These are phyloP conservation scores for Geodia barretti DNA, from an alignment of 37 sponge, comb jelly and placozoan genomes.

Conservation along the genomic window DNA sequence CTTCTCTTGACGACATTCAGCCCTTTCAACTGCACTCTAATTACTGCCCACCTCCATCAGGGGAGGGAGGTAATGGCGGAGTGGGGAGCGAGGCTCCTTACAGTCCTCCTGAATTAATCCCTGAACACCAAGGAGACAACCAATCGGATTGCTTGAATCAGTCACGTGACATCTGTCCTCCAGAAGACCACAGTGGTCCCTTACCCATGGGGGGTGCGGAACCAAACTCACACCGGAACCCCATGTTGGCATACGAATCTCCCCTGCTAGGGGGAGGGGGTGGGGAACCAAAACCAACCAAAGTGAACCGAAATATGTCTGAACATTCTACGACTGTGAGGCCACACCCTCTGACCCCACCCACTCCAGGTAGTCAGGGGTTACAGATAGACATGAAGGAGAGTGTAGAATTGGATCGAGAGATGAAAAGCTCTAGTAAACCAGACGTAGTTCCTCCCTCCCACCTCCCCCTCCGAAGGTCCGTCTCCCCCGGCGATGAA, in stretches of 20 bases:
- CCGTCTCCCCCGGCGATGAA: not conserved
- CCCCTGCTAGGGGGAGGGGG: no score
- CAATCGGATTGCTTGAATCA: not conserved
- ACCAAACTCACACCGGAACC: not conserved
- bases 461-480: not conserved
- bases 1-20: not conserved
- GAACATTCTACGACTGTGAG: no score
- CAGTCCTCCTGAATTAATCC: conserved; percentile 36
- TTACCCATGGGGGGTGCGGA: not conserved
- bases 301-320: no score
- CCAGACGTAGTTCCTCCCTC: no score
- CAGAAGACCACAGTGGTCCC: not conserved
- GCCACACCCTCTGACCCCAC: no score
- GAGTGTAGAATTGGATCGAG: no score
- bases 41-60: not conserved
- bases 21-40: not conserved
- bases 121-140: not conserved
- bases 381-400: not conserved
- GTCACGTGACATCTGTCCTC: not conserved
- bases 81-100: conserved; percentile 9
- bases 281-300: not conserved
- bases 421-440: no score
- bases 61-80: not conserved
- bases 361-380: no score
- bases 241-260: no score